Percentiles rank a stretch among this genome's conserved stretches.
phyloP scores from a whole-genome alignment of 2,113 vertebrate genomes.

The Myotis lucifugus region DNA sequence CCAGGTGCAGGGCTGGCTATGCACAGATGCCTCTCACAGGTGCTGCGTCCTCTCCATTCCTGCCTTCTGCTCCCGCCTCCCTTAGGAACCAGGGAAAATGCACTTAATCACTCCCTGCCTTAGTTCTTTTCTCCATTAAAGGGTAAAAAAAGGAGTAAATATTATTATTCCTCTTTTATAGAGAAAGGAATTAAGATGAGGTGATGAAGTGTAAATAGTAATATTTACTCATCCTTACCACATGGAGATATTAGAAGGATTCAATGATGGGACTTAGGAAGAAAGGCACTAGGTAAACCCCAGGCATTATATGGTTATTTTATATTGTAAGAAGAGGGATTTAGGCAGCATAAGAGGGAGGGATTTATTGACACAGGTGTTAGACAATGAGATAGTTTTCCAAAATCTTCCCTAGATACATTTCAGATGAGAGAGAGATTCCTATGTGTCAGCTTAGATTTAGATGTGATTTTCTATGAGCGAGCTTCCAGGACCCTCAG shows the following conservation, averaged over 20 bases:
- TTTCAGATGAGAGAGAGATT: background rate
- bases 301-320: background rate
- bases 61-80: background rate
- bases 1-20: background rate
- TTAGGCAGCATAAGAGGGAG: background rate
- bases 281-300: constrained; percentile 37
- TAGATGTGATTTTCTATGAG: background rate
- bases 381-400: constrained; percentile 28
- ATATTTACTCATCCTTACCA: constrained; percentile 25
- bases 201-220: constrained; percentile 41
- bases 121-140: constrained; percentile 22
- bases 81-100: background rate
- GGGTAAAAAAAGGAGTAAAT: background rate
- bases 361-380: constrained; percentile 56
- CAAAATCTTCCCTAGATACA: background rate
- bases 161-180: constrained; percentile 29
- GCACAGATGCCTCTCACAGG: background rate
- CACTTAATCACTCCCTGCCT: background rate
- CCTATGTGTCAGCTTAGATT: background rate
- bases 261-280: constrained; percentile 27
- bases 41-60: background rate
- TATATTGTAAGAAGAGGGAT: background rate
- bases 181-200: constrained; percentile 29
- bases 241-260: constrained; percentile 1
- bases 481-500: background rate